These are phyloP conservation scores for Cydia pomonella DNA, from an alignment of 1,140 invertebrate species.

Conservation along the genomic window DNA sequence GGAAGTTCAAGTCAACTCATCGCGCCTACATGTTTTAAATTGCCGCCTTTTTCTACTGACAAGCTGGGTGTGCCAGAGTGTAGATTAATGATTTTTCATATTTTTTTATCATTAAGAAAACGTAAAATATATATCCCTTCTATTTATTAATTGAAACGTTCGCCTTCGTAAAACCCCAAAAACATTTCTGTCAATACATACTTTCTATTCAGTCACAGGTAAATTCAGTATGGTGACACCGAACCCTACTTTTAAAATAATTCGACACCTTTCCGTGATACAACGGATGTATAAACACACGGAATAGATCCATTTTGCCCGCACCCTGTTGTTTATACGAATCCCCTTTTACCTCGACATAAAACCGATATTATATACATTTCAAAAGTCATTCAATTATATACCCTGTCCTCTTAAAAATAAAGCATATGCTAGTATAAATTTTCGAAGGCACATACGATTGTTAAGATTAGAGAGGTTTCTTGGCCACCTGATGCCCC, in stretches of 20 bases:
- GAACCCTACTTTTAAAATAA: not conserved
- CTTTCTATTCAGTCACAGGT: not conserved
- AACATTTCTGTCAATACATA: not conserved
- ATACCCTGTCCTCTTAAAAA: not conserved
- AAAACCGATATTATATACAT: not conserved
- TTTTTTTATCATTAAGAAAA: no score
- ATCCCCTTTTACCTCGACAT: not conserved
- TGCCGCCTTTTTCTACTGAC: no score
- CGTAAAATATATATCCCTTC: no score
- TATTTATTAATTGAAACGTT: no score
- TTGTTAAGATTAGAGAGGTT: not conserved
- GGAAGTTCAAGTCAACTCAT: no score
- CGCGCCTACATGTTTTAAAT: no score
- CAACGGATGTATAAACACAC: not conserved
- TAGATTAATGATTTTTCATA: no score
- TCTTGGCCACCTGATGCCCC: conserved; percentile 19
- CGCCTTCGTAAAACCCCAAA: no score
- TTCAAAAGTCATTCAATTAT: not conserved
- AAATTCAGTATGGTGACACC: not conserved
- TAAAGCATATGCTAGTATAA: not conserved
- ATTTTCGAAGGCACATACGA: not conserved
- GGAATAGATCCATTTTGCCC: conserved; percentile 1
- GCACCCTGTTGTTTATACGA: not conserved
- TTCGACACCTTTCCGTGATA: conserved; percentile 4
- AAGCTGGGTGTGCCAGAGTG: no score